Evolutionary conservation across 2,888 invertebrate species (phyloP).

Genomic region (Myopa tessellatipennis): DNA sequence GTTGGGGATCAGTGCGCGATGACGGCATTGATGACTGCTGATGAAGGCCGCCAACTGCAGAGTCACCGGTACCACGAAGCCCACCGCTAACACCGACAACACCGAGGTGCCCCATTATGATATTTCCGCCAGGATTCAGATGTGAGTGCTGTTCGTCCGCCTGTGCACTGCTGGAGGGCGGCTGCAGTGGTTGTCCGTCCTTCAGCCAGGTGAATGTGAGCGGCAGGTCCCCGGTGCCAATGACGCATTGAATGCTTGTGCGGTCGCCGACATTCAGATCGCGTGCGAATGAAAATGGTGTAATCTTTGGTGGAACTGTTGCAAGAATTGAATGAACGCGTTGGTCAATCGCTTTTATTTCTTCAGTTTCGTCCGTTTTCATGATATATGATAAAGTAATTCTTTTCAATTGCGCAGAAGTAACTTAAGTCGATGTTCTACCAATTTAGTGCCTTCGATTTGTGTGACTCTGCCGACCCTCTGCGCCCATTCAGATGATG

Average conservation of each 20-base stretch:
- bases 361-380: not conserved
- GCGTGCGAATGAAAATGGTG: conserved; percentile 75
- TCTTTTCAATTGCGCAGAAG: not conserved
- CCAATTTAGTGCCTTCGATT: not conserved
- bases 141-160: conserved; percentile 26
- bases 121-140: not conserved
- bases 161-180: conserved; percentile 51
- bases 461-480: not conserved
- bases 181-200: conserved; percentile 70
- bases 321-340: conserved; percentile 39
- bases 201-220: conserved; percentile 75
- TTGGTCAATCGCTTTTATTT: conserved; percentile 18
- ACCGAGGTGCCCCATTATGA: conserved; percentile 9
- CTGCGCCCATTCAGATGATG: no score
- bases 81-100: conserved; percentile 52
- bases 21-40: conserved; percentile 41
- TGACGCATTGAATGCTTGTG: conserved; percentile 73
- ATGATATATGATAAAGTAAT: no score
- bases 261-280: conserved; percentile 74
- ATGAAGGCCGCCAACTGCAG: conserved; percentile 47
- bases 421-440: not conserved
- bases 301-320: conserved; percentile 75
- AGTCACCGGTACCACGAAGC: conserved; percentile 62
- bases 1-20: conserved; percentile 39
- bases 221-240: conserved; percentile 74